Base-by-base conservation (phyloP, 1,140 invertebrate species). In the Hycleus phaleratus region DNA sequence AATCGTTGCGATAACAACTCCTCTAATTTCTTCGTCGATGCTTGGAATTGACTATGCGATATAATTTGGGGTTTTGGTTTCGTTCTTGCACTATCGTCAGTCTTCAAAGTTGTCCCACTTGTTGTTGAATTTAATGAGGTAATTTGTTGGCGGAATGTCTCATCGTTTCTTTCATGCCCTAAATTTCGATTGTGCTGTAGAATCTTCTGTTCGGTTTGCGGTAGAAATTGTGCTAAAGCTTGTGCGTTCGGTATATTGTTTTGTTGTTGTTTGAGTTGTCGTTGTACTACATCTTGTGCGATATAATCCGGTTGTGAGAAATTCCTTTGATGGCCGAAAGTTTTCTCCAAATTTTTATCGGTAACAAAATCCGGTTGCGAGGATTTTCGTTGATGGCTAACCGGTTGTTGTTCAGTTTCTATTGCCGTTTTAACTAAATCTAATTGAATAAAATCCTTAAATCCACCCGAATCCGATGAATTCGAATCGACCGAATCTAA, bases 401-500 rank as follows among this genome's bases (percentile, higher is more conserved):
- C 39, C 26, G 39, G 11, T 46, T 8, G 51, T 40, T 25, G 58
- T 46, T 56, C 47, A 49, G 49, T 59, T 61, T 62, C 52, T 32
- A 7, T 32, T 53, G 53, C 38, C n/a, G 40, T 32, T 12, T 51
- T 51, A 11, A 40, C 44, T 18, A 69, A 39, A 43, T 70, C 67
- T 39, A 68, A 42, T 40, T 72, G 71, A 9, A 73, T 51, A 46
- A 74, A 74, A 39, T 74, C 72, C 56, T 74, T 74, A 49, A 74
- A 74, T 11, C 72, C 72, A 12, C 72, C 72, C 4, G 72, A 74
- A 59, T 74, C 72, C 0, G 72, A 74, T 0, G 70, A 72, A 48
- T 68, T 72, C 1, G 72, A 74, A 54, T 74, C 72, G 7, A 71
- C 32, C 3, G 71, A 74, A 46, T 74, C 72, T 42, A 72, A 59